Conservation (phyloP, 2,888 invertebrate species). For the Drosophila fulvimacula region DNA sequence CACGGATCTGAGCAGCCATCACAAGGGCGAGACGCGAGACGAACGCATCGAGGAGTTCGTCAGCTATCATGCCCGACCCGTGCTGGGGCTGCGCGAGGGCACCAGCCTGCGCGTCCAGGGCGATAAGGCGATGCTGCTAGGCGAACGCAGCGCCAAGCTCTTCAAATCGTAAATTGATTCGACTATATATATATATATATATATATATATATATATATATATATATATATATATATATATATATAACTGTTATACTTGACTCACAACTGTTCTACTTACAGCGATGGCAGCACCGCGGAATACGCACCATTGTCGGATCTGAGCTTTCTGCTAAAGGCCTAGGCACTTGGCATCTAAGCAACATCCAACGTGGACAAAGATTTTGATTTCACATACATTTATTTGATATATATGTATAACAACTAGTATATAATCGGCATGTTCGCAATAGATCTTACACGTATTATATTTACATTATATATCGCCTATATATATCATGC, state of each 20-base stretch:
- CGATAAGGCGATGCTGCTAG: constrained; percentile 87
- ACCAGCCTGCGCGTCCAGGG: constrained; percentile 88
- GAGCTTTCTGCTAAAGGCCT: constrained; percentile 85
- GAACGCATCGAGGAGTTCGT: constrained; percentile 90
- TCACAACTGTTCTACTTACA: constrained; percentile 84
- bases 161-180: constrained; percentile 84
- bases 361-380: not conserved
- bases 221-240: no score
- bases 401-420: constrained; percentile 22
- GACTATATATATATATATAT: no score
- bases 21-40: constrained; percentile 92
- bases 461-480: constrained; percentile 25
- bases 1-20: constrained; percentile 86
- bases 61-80: constrained; percentile 87
- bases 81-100: constrained; percentile 91
- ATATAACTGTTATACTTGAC: not conserved
- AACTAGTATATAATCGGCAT: constrained; percentile 33
- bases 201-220: no score
- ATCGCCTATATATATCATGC: constrained; percentile 11
- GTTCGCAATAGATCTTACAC: constrained; percentile 15
- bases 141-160: constrained; percentile 87
- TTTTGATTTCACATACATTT: constrained; percentile 2
- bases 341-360: not conserved
- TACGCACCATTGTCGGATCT: constrained; percentile 87
- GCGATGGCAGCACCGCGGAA: constrained; percentile 86